Percentiles rank a stretch among this genome's conserved stretches.
These are phyloP conservation scores for Nyleta sp. DNA, from an alignment of 2,888 invertebrate species.

Conservation along the genomic window DNA sequence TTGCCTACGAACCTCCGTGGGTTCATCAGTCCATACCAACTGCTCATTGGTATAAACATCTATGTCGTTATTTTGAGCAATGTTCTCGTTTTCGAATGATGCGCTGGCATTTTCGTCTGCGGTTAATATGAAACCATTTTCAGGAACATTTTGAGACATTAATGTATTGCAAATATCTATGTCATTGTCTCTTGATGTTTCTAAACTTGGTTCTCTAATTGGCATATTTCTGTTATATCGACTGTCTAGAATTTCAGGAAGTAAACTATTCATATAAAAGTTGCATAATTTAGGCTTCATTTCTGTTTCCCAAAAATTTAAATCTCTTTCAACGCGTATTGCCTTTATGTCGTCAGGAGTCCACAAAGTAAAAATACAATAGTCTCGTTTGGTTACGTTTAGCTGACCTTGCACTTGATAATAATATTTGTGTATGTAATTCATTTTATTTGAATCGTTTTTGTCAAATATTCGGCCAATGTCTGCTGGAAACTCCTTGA, in stretches of 20 bases:
- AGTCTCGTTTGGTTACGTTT: slow-evolving; percentile 3
- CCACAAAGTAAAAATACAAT: slow-evolving; percentile 15
- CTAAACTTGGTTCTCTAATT: slow-evolving; percentile 20
- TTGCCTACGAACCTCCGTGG: too few relatives aligned
- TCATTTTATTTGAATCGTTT: slow-evolving; percentile 6
- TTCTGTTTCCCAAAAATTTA: neutral
- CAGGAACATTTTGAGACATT: too few relatives aligned
- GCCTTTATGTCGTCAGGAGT: neutral
- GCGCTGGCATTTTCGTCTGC: too few relatives aligned
- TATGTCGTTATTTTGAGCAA: too few relatives aligned
- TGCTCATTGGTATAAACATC: too few relatives aligned
- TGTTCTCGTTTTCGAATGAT: too few relatives aligned
- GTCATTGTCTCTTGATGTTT: too few relatives aligned
- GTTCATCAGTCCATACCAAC: too few relatives aligned
- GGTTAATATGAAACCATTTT: too few relatives aligned
- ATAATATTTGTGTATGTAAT: slow-evolving; percentile 1
- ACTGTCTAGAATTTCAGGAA: slow-evolving; percentile 20
- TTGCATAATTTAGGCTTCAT: neutral
- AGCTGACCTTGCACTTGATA: slow-evolving; percentile 24
- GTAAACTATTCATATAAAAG: slow-evolving; percentile 2
- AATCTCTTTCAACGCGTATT: neutral
- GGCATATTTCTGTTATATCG: slow-evolving; percentile 9
- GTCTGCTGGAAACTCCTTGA: neutral
- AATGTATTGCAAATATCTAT: too few relatives aligned
- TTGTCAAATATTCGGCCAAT: neutral